Percentiles rank a stretch among this genome's conserved stretches.
Conservation (phyloP, 2,113 vertebrate genomes). For the Esox niger region DNA sequence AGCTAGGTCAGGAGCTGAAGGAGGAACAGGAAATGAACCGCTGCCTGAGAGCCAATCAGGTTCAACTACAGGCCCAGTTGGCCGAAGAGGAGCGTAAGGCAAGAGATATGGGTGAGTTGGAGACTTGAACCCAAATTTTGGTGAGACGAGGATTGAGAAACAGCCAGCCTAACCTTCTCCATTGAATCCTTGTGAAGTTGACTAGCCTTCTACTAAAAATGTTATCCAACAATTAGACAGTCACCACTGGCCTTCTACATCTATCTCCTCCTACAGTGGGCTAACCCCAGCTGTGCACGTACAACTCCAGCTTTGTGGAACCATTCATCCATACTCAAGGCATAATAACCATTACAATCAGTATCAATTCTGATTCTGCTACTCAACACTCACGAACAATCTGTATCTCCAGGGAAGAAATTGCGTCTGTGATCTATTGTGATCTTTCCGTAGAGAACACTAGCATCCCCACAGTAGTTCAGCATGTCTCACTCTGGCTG, state of each 20-base stretch:
- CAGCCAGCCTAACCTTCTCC: background rate
- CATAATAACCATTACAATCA: constrained; percentile 31
- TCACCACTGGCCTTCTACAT: background rate
- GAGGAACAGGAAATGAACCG: constrained; percentile 98
- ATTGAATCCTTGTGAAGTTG: background rate
- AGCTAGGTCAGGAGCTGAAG: constrained; percentile 86
- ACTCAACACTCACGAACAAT: constrained; percentile 35
- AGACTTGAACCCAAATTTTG: background rate
- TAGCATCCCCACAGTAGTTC: background rate
- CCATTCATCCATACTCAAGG: background rate
- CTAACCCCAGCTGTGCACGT: constrained; percentile 11
- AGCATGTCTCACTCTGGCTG: background rate
- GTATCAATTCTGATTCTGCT: constrained; percentile 17
- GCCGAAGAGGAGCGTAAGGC: constrained; percentile 83
- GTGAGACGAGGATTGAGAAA: too few relatives aligned
- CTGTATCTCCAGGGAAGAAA: constrained; percentile 30
- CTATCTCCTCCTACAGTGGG: constrained; percentile 1
- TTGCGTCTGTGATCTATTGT: constrained; percentile 16
- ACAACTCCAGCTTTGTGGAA: background rate
- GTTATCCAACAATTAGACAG: too few relatives aligned
- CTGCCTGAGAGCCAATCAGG: constrained; percentile 89
- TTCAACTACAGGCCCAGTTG: constrained; percentile 84
- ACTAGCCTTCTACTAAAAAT: background rate
- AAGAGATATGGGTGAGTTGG: constrained; percentile 73
- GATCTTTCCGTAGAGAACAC: background rate